These are phyloP conservation scores for Eumerus sabulonum DNA, from an alignment of 2,888 invertebrate species.

Conservation along the genomic window DNA sequence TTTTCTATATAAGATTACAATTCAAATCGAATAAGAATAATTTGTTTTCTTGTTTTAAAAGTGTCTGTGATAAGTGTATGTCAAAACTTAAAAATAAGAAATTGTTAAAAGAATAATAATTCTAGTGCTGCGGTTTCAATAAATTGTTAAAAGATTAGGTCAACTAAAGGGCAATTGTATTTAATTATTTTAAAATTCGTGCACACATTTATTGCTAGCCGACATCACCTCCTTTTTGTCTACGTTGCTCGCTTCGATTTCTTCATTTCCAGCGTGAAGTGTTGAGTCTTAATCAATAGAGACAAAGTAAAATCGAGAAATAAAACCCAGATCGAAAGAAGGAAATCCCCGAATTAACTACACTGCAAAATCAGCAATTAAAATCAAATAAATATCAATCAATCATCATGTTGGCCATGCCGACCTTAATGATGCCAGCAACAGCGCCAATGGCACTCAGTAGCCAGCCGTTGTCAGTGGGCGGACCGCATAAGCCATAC, in stretches of 20 bases:
- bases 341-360: conserved; percentile 55
- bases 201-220: conserved; percentile 25
- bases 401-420: conserved; percentile 79
- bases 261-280: conserved; percentile 25
- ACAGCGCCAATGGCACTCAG: conserved; percentile 79
- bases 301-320: conserved; percentile 26
- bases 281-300: conserved; percentile 30
- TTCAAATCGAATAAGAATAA: conserved; percentile 3
- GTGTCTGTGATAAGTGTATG: conserved; percentile 78
- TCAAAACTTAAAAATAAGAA: conserved; percentile 70
- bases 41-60: conserved; percentile 42
- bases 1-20: conserved; percentile 35
- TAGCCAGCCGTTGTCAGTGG: conserved; percentile 78
- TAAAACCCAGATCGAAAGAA: conserved; percentile 36
- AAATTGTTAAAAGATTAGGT: neutral
- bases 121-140: conserved; percentile 41
- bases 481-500: conserved; percentile 78
- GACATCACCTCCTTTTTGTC: neutral
- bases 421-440: conserved; percentile 80
- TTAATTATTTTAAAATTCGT: conserved; percentile 17
- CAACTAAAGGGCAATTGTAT: neutral
- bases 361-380: conserved; percentile 57
- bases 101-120: conserved; percentile 47
- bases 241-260: too few species aligned
- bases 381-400: conserved; percentile 61